Base-by-base conservation (phyloP, 2,888 invertebrate genomes). In the Chrysolina americana region DNA sequence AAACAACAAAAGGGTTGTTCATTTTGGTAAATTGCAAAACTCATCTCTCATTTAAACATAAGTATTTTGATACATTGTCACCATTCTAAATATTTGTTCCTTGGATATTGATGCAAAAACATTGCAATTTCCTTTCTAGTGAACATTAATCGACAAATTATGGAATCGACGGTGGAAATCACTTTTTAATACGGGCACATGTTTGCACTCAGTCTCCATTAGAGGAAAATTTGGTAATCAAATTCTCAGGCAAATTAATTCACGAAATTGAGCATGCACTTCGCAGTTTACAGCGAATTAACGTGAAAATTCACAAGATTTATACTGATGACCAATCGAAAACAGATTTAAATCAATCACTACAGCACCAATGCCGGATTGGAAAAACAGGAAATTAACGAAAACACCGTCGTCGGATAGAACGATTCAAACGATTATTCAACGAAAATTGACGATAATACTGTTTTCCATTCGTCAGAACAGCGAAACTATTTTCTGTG, bases 111-210 rank as follows among this genome's bases (percentile, higher is more conserved):
- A 44, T 53, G 19, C 21, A 11, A 53, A 15, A 21, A 19, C 53
- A 21, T 11, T 17, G 17, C 48, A 53, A 53, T 21, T 53, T 21
- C 21, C 9, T 9, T 3, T 48, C 10, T 19, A 23, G 56, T 15
- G 4, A 53, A 56, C 23, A 56, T 56, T 56, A 56, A 56, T 56
- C 21, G 19, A 23, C 23, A 28, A 5, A 59, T 11, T 23, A 59
- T 59, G 59, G 9, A 36, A 59, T 59, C 59, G 36, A 59, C n/a
- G 59, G 15, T 59, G 83, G 79, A 85, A 85, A 86, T 86, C 85
- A 84, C 84, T 85, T 86, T 85, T 86, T 85, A 85, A 85, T 84
- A 82, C 77, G 80, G 71, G 81, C 82, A 81, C 59, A 59, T 59
- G 59, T 59, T 59, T 59, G 59, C 59, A 59, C 80, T 81, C 79